Base-by-base conservation (phyloP, 2,797 vertebrate species). In the Spinus pinus region DNA sequence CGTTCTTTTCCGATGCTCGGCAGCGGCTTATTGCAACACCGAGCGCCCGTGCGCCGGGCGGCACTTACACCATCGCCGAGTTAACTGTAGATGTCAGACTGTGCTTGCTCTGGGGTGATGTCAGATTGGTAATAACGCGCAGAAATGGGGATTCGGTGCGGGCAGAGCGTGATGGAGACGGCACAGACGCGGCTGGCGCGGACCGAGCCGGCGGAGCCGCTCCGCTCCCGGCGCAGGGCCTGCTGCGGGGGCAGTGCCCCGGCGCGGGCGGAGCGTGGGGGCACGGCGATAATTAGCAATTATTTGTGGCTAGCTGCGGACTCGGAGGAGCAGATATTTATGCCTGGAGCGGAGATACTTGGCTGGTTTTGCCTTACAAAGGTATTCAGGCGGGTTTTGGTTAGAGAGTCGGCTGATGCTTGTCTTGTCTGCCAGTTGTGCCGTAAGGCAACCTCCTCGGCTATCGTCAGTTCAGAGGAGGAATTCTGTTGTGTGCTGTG, bases 81-180 rank as follows among this genome's bases (percentile, higher is more conserved):
- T 94, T 93, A 92, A 96, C 95, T 96, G 97, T 96, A 97, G 97
- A 94, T 95, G 96, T 97, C 95, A 41, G 95, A 35, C 95, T 94
- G 86, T 71, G 93, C 94, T 84, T 85, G 84, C 72, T 41, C 51
- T 69, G 84, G n/a, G 58, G 84, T 89, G 86, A 83, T 90, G 89
- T 81, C 95, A 91, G 74, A 44, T 66, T 53, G 5, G 12, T 67
- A 47, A 75, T 27, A 81, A 67, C 33, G 10, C 17, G 37, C 71
- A 71, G 92, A 85, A 74, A 80, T 62, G 89, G 87, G 87, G 64
- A 83, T 91, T 94, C 35, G 9, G 65, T 49, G 67, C 28, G 21
- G 81, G 75, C 54, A 58, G 79, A 79, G 66, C 19, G 33, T 28
- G 86, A 24, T 74, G 85, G 88, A 58, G 75, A 33, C 25, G 41